Conservation (phyloP, 2,797 vertebrate species). For the Semaprochilodus insignis region DNA sequence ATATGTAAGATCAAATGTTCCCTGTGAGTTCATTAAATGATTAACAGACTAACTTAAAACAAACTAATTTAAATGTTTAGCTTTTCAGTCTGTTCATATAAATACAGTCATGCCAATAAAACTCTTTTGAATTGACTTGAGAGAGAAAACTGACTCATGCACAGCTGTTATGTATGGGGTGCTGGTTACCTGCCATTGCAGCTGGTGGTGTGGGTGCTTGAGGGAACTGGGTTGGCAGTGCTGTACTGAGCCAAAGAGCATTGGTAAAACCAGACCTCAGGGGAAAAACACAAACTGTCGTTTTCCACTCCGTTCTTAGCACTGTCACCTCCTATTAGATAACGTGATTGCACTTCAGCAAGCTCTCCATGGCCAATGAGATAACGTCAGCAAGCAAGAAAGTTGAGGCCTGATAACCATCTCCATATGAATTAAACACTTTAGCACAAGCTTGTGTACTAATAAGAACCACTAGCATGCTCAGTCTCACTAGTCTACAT, state of each 20-base stretch:
- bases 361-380: conserved; percentile 18
- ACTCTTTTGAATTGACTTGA: background rate
- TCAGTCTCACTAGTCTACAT: conserved; percentile 25
- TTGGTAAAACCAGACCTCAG: background rate
- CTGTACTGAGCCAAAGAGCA: background rate
- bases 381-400: conserved; percentile 36
- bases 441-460: conserved; percentile 19
- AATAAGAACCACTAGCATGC: conserved; percentile 20
- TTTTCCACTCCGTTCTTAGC: conserved; percentile 16
- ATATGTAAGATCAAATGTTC: too few relatives aligned
- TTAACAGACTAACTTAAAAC: too few relatives aligned
- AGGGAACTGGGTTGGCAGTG: background rate
- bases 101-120: background rate
- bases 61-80: background rate
- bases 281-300: conserved; percentile 3
- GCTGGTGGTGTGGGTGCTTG: conserved; percentile 25
- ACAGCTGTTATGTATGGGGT: conserved; percentile 40
- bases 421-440: conserved; percentile 47
- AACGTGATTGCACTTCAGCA: conserved; percentile 42
- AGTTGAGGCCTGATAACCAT: conserved; percentile 52
- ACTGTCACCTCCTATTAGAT: conserved; percentile 37
- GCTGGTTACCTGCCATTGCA: conserved; percentile 41
- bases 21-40: too few relatives aligned
- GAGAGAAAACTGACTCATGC: conserved; percentile 6
- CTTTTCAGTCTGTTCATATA: background rate